Evolutionary conservation across 2,888 invertebrate species (phyloP).

Genomic region (Ceraclea dissimilis): DNA sequence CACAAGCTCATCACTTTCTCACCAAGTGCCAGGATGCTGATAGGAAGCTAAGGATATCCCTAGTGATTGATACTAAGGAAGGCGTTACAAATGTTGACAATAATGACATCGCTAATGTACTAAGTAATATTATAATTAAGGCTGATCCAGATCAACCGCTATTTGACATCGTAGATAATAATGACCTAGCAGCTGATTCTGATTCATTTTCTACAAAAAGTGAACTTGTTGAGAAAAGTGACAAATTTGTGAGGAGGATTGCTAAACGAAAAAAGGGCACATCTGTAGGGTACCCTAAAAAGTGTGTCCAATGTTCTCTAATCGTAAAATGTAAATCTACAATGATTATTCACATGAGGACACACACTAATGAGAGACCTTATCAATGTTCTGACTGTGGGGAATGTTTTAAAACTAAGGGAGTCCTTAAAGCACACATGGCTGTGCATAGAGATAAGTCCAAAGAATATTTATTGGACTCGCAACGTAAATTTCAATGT

Average conservation of each 20-base stretch:
- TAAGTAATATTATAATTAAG: neutral
- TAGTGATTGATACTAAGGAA: neutral
- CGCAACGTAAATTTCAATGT: conserved; percentile 14
- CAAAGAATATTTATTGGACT: conserved; percentile 17
- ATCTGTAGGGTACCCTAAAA: neutral
- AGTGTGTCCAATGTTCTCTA: neutral
- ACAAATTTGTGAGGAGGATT: no score
- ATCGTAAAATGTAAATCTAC: conserved; percentile 4
- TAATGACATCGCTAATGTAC: neutral
- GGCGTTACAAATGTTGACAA: neutral
- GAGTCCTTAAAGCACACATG: conserved; percentile 25
- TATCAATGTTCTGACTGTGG: conserved; percentile 13
- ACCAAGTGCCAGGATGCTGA: conserved; percentile 16
- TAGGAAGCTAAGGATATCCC: neutral
- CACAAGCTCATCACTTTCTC: conserved; percentile 12
- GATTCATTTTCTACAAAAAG: no score
- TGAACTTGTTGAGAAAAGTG: no score
- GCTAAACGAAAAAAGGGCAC: neutral
- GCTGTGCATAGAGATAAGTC: conserved; percentile 30
- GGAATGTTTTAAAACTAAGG: conserved; percentile 8
- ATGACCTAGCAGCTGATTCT: no score
- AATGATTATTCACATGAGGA: conserved; percentile 16
- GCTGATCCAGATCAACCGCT: neutral
- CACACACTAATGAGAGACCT: no score
- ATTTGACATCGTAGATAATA: no score